These are phyloP conservation scores for Morpho achilles DNA, from an alignment of 2,888 invertebrate genomes.

Conservation along the genomic window DNA sequence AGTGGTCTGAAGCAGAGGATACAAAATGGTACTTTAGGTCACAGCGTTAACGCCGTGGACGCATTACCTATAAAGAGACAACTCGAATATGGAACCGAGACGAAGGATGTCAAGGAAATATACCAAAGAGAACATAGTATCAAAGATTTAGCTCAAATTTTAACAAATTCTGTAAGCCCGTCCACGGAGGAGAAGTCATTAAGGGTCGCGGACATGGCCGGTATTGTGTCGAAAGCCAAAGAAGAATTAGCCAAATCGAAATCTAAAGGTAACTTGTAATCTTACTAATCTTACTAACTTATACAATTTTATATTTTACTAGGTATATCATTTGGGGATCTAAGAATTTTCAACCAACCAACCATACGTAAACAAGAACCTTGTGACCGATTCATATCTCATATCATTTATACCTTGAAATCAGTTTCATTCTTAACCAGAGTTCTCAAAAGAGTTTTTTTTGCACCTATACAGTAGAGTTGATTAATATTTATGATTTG, in stretches of 20 bases:
- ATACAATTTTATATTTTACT: not conserved
- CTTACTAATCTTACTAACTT: no score
- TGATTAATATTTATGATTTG: no score
- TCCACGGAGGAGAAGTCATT: conserved; percentile 81
- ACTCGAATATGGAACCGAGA: conserved; percentile 79
- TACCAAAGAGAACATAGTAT: conserved; percentile 91
- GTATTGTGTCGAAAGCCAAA: conserved; percentile 95
- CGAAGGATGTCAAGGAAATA: conserved; percentile 79
- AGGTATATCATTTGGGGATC: no score
- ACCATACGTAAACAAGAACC: no score
- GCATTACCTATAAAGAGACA: conserved; percentile 61
- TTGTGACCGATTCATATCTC: no score
- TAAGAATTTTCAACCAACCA: no score
- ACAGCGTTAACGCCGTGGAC: conserved; percentile 71
- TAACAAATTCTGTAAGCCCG: conserved; percentile 83
- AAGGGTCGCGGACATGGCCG: conserved; percentile 91
- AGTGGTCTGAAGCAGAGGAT: conserved; percentile 79
- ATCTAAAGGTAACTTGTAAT: conserved; percentile 79
- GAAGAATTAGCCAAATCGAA: conserved; percentile 93
- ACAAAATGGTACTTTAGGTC: conserved; percentile 77
- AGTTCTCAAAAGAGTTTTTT: no score
- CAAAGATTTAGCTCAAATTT: conserved; percentile 91
- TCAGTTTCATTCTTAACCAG: no score
- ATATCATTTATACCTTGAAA: no score
- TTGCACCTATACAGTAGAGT: no score